Percentiles rank a stretch among this genome's conserved stretches.
Evolutionary conservation across 2,113 vertebrate species (phyloP).

Genomic region (Chloropsis hardwickii): DNA sequence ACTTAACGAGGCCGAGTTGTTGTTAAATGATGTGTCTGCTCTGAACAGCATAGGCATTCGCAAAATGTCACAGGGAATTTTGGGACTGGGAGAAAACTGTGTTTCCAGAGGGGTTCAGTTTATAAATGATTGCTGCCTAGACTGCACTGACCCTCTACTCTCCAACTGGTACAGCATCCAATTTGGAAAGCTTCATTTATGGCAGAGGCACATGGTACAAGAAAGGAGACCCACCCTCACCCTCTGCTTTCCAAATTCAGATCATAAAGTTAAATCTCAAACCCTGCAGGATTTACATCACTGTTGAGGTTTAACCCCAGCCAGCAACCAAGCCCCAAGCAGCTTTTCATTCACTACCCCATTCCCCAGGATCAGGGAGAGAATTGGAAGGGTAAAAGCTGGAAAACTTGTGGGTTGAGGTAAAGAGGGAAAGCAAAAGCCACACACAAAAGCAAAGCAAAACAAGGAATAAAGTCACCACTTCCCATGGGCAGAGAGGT

Average conservation of each 20-base stretch:
- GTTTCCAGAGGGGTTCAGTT: background rate
- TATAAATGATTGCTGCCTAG: background rate
- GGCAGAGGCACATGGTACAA: background rate
- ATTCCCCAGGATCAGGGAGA: background rate
- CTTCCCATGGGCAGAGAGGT: background rate
- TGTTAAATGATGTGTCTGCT: background rate
- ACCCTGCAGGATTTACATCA: background rate
- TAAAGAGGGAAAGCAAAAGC: background rate
- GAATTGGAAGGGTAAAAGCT: background rate
- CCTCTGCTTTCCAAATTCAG: background rate
- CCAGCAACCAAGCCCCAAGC: background rate
- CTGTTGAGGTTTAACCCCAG: background rate
- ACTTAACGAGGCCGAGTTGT: background rate
- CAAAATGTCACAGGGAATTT: background rate
- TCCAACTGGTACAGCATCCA: fast-evolving
- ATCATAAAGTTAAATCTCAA: background rate
- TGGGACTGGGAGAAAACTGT: background rate
- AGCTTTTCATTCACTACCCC: background rate
- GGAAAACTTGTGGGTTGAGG: background rate
- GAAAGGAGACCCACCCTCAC: background rate
- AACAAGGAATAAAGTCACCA: background rate
- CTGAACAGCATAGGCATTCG: background rate
- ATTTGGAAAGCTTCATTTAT: background rate
- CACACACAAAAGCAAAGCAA: background rate
- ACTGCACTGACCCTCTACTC: background rate